Percentiles rank a stretch among this genome's conserved stretches.
These are phyloP conservation scores for Murina feae DNA, from an alignment of 2,113 vertebrate species.

Conservation along the genomic window DNA sequence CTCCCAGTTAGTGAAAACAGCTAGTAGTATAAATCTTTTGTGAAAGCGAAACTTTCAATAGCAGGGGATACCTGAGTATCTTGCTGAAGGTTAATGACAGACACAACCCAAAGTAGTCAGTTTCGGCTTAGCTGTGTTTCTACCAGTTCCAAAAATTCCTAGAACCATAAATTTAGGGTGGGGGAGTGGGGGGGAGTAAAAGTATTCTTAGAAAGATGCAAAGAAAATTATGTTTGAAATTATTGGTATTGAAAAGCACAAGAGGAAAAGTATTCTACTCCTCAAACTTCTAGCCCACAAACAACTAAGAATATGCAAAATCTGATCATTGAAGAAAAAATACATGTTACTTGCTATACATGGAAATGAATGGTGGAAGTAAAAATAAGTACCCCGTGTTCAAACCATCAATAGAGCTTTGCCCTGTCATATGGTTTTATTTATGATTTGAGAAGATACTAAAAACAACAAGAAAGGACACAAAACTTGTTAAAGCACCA, in stretches of 20 bases:
- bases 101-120: neutral
- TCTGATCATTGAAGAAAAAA: conserved; percentile 25
- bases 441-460: conserved; percentile 81
- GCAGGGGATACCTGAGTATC: neutral
- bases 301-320: conserved; percentile 56
- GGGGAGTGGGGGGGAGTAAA: neutral
- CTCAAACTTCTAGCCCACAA: conserved; percentile 13
- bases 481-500: neutral
- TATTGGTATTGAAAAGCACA: neutral
- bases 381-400: conserved; percentile 54
- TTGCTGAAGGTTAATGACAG: neutral
- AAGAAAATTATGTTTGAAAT: neutral
- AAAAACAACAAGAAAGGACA: conserved; percentile 80
- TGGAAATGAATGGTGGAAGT: conserved; percentile 57
- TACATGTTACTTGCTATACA: conserved; percentile 42
- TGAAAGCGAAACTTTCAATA: neutral
- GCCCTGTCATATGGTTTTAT: conserved; percentile 80
- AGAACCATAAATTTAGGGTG: neutral
- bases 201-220: neutral
- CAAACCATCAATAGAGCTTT: conserved; percentile 73
- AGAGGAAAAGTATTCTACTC: conserved; percentile 27
- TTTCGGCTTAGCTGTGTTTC: neutral
- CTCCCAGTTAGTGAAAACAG: neutral
- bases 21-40: neutral
- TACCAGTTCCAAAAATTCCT: neutral